Evolutionary conservation across 2,888 invertebrate genomes (phyloP).

Genomic region (Sinotaia quadrata): DNA sequence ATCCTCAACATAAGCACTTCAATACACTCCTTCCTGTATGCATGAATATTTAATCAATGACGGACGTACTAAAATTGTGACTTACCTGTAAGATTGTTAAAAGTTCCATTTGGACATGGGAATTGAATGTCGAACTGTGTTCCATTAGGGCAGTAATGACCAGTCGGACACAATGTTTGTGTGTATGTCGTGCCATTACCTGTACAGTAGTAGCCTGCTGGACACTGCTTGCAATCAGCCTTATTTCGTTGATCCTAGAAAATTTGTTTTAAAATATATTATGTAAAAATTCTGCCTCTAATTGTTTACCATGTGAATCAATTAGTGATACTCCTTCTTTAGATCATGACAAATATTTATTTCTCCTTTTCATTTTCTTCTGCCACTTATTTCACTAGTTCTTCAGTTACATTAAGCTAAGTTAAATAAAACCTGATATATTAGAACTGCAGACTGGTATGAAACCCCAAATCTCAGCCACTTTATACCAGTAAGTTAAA

Average conservation of each 20-base stretch:
- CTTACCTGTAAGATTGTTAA: slow-evolving; percentile 68
- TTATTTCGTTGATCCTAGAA: slow-evolving; percentile 57
- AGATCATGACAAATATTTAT: neutral
- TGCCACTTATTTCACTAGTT: too few relatives aligned
- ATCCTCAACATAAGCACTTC: too few relatives aligned
- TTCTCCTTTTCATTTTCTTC: too few relatives aligned
- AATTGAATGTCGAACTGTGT: slow-evolving; percentile 54
- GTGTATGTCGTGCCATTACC: slow-evolving; percentile 58
- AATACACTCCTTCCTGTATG: too few relatives aligned
- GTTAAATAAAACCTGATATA: too few relatives aligned
- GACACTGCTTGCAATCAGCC: slow-evolving; percentile 59
- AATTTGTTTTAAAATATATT: neutral
- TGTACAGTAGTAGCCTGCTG: slow-evolving; percentile 63
- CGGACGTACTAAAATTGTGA: too few relatives aligned
- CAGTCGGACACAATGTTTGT: slow-evolving; percentile 64
- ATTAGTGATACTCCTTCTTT: neutral
- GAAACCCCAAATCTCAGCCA: too few relatives aligned
- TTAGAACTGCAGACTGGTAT: too few relatives aligned
- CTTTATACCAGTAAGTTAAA: too few relatives aligned
- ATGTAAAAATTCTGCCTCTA: neutral
- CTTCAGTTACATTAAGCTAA: too few relatives aligned
- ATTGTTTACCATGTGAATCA: neutral
- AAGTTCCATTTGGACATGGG: slow-evolving; percentile 64
- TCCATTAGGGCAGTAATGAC: slow-evolving; percentile 65
- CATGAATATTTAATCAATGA: too few relatives aligned